phyloP scores from a whole-genome alignment of 2,888 invertebrate species.

The Hylaea fasciaria region DNA sequence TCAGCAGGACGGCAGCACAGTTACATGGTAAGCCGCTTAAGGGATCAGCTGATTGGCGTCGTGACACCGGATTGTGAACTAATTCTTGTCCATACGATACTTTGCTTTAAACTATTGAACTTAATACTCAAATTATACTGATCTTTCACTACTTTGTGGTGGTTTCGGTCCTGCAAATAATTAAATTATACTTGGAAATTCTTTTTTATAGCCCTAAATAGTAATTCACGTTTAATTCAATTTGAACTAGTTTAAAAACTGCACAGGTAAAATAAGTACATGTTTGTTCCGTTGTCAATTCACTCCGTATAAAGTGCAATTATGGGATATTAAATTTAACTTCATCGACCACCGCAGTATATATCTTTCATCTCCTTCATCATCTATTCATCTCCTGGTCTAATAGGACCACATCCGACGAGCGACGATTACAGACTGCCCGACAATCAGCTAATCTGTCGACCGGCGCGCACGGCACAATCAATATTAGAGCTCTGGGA shows the following conservation, averaged over 20 bases:
- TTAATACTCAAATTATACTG: neutral
- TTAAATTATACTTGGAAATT: too few species aligned
- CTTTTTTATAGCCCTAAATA: too few species aligned
- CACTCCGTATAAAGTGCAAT: too few species aligned
- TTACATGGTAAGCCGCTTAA: constrained; percentile 38
- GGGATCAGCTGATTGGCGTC: constrained; percentile 39
- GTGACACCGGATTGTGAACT: constrained; percentile 35
- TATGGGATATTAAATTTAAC: too few species aligned
- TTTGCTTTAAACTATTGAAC: neutral
- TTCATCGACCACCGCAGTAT: too few species aligned
- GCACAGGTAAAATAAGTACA: too few species aligned
- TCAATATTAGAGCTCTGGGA: constrained; percentile 42
- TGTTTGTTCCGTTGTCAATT: too few species aligned
- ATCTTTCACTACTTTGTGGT: neutral
- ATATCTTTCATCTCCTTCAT: too few species aligned
- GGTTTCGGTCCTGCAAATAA: neutral
- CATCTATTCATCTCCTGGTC: too few species aligned
- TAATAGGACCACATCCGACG: constrained; percentile 21
- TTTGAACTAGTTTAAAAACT: too few species aligned
- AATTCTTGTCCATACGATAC: constrained; percentile 24
- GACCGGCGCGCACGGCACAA: constrained; percentile 31
- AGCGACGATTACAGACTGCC: constrained; percentile 22
- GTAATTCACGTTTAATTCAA: too few species aligned
- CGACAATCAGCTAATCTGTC: constrained; percentile 33
- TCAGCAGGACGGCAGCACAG: constrained; percentile 21